Evolutionary conservation across 2,113 vertebrate species (phyloP).

Genomic region (Megaleporinus macrocephalus): DNA sequence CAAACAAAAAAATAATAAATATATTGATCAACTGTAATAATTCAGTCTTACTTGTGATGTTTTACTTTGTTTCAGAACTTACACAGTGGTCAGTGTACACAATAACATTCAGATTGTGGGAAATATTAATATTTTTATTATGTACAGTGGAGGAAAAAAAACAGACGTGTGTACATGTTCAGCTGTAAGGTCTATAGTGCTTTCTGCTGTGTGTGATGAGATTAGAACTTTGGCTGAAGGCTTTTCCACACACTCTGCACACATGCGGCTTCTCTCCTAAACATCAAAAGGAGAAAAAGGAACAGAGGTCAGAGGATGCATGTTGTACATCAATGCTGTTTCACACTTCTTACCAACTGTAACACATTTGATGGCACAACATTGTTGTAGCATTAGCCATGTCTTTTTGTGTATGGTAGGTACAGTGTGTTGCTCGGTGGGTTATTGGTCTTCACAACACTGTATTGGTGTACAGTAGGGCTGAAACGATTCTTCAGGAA

Average conservation of each 20-base stretch:
- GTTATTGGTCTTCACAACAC: no score
- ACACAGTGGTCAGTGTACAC: no score
- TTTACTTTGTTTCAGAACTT: no score
- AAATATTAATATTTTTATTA: neutral
- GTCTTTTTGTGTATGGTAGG: no score
- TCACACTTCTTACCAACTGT: neutral
- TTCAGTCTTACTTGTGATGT: no score
- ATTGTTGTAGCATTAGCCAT: no score
- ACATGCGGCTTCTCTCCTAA: constrained; percentile 79
- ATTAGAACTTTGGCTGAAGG: constrained; percentile 81
- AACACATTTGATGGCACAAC: no score
- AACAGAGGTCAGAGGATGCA: neutral
- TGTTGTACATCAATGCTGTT: neutral
- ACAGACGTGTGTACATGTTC: constrained; percentile 45
- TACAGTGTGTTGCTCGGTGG: no score
- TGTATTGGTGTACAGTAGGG: no score
- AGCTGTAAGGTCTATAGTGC: constrained; percentile 69
- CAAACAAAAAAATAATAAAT: neutral
- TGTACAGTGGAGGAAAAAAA: constrained; percentile 2
- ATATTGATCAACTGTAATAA: neutral
- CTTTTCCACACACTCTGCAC: constrained; percentile 76
- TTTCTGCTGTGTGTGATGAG: constrained; percentile 80
- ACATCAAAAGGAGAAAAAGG: constrained; percentile 28
- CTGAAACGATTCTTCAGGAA: no score
- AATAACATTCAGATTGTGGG: neutral